These are phyloP conservation scores for Malurus splendens DNA, from an alignment of 2,797 vertebrate species.

Conservation along the genomic window DNA sequence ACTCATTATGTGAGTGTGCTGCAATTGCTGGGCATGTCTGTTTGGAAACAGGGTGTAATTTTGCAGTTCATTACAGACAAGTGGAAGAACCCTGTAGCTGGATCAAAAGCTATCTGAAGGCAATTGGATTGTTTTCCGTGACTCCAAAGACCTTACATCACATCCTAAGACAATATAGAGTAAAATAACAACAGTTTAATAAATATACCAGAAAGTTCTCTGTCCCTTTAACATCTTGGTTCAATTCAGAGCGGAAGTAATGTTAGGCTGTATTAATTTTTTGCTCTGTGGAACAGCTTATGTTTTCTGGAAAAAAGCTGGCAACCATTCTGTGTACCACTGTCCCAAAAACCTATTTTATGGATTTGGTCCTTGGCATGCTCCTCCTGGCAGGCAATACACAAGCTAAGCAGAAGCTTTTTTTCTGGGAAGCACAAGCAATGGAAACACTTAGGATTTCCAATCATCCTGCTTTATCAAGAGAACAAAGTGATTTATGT, in stretches of 20 bases:
- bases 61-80: not conserved
- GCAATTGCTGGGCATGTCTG: not conserved
- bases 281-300: constrained; percentile 39
- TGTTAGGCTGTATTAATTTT: constrained; percentile 49
- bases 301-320: constrained; percentile 45
- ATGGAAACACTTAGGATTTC: not conserved
- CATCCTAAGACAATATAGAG: not conserved
- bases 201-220: not conserved
- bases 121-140: not conserved
- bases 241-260: constrained; percentile 28
- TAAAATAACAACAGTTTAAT: not conserved
- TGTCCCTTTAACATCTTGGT: constrained; percentile 30
- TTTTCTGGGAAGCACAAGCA: not conserved
- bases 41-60: not conserved
- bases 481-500: not conserved
- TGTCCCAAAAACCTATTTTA: constrained; percentile 63
- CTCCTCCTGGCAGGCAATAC: not conserved
- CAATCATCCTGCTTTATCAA: not conserved
- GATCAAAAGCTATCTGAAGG: not conserved
- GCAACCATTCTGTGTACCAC: not conserved
- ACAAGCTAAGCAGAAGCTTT: not conserved
- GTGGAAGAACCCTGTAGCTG: not conserved
- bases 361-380: not conserved
- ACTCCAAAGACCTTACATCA: not conserved
- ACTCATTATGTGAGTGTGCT: not conserved